Base-by-base conservation (phyloP, 2,797 vertebrate species). In the Poecile montanus region DNA sequence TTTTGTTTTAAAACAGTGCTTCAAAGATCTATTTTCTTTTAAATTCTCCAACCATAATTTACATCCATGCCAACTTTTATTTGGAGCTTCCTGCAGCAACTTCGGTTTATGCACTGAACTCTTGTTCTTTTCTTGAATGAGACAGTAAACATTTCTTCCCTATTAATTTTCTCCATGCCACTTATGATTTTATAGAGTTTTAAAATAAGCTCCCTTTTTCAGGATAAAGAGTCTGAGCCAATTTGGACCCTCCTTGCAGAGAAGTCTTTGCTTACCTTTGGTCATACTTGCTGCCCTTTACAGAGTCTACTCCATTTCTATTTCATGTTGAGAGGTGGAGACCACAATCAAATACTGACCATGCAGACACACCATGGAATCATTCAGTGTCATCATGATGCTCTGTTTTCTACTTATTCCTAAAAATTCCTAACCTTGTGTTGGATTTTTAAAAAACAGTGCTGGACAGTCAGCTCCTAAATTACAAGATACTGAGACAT, bases 181-280 rank as follows among this genome's bases (percentile, higher is more conserved):
- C 61, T 91, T 88, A 80, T 1, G 2, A 68, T 90, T 91, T 93
- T 84, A 94, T 10, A 65, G 80, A 38, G 7, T 65, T 88, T 85
- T 95, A 96, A 94, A 95, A 86, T 88, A 93, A 93, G 34, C 4
- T 91, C 34, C 17, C 42, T 48, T 76, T 81, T 21, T 27, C 11
- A 17, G 30, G 38, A 62, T 76, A 54, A 57, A 81, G 48, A 70
- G 26, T 27, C 25, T 4, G 17, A 61, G 30, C 14, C 71, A 72
- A 68, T 78, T 94, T 36, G 68, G 58, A 54, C 10, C 25, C n/a
- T 86, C 47, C 22, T 73, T 73, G 20, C 18, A 14, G 62, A 70
- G 50, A 85, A 71, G 27, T 75, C 54, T 65, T 26, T 72, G 50
- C 30, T 16, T 36, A 72, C 5, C 54, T n/a, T 89, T 86, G 14